These are phyloP conservation scores for Aphrocallistes beatrix DNA, from an alignment of 37 sponge, comb jelly and placozoan species.

Conservation along the genomic window DNA sequence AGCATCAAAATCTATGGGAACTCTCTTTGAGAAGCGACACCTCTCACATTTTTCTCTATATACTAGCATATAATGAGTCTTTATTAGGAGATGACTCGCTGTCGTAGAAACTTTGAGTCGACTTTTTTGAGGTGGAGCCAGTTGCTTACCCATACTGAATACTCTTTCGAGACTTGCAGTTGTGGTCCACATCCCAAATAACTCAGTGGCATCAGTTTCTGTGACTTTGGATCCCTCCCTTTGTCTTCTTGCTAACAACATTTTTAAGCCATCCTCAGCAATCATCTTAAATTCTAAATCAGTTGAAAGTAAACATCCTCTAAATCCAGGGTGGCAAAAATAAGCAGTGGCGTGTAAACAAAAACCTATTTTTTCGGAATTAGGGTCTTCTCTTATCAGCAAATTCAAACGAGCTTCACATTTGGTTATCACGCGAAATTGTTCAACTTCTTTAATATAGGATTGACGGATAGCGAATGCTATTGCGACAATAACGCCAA, in stretches of 20 bases:
- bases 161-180: too few species aligned
- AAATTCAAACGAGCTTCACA: not conserved
- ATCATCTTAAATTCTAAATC: not conserved
- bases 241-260: conserved; percentile 13
- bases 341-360: too few species aligned
- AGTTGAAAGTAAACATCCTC: not conserved
- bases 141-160: too few species aligned
- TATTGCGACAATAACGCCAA: not conserved
- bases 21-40: too few species aligned
- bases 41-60: too few species aligned
- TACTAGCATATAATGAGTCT: too few species aligned
- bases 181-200: too few species aligned
- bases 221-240: not conserved
- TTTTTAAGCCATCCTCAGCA: not conserved
- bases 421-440: not conserved
- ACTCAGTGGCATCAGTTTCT: not conserved
- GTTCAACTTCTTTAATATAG: conserved; percentile 12
- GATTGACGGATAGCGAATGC: not conserved
- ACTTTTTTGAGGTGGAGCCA: too few species aligned
- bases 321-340: too few species aligned
- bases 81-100: too few species aligned
- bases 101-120: too few species aligned
- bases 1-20: too few species aligned
- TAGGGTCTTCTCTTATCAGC: not conserved
- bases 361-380: not conserved